Conservation (phyloP, 2,888 invertebrate species). For the Scaptomyza polygonia region DNA sequence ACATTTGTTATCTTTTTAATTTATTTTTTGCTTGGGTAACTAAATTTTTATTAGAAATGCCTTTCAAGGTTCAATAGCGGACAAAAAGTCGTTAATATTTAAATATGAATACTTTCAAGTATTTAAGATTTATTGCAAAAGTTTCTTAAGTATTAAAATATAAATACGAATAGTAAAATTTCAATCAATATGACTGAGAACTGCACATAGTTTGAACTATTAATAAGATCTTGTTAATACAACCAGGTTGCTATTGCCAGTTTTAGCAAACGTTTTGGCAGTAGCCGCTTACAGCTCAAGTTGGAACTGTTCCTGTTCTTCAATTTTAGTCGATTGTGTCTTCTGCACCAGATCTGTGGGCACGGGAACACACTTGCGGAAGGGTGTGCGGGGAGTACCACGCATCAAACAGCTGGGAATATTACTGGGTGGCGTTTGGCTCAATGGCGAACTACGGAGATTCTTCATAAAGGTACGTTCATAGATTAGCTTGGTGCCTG, state of each 20-base stretch:
- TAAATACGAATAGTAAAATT: constrained; percentile 11
- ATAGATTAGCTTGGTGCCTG: constrained; percentile 97
- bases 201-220: neutral
- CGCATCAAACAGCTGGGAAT: constrained; percentile 90
- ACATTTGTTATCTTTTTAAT: constrained; percentile 11
- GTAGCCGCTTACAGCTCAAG: constrained; percentile 80
- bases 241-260: constrained; percentile 23
- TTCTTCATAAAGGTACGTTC: constrained; percentile 95
- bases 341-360: constrained; percentile 77
- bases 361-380: constrained; percentile 82
- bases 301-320: constrained; percentile 84
- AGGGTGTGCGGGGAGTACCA: constrained; percentile 85
- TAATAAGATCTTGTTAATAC: constrained; percentile 9
- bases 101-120: constrained; percentile 9
- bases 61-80: constrained; percentile 16
- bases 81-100: neutral
- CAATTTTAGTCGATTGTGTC: constrained; percentile 77
- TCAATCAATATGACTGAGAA: constrained; percentile 78
- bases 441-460: constrained; percentile 94
- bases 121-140: constrained; percentile 37
- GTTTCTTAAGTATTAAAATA: constrained; percentile 19
- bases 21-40: neutral
- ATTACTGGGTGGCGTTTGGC: constrained; percentile 94
- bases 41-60: constrained; percentile 15
- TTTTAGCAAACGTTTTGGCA: constrained; percentile 48